phyloP scores from a whole-genome alignment of 2,113 vertebrate species.

The Zosterops hypoxanthus region DNA sequence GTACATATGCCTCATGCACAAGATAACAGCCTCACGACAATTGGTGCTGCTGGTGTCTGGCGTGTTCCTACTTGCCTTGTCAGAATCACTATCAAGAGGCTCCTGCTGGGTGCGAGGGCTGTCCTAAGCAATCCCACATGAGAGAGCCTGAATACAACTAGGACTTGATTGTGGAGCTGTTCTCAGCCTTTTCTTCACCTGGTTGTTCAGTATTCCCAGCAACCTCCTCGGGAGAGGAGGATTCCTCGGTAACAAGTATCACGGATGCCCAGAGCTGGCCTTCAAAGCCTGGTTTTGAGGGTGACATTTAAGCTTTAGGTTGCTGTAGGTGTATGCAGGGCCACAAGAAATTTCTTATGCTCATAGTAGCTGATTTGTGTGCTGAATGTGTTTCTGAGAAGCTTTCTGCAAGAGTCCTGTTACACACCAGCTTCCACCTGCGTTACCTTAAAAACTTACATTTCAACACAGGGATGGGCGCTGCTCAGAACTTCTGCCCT shows the following conservation, averaged over 20 bases:
- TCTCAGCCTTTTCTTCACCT: not conserved
- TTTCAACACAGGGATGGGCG: not conserved
- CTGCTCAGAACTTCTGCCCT: not conserved
- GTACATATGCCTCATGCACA: not conserved
- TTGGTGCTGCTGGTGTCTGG: not conserved
- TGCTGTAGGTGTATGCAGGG: not conserved
- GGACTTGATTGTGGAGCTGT: not conserved
- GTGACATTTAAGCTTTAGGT: not conserved
- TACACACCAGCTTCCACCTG: not conserved
- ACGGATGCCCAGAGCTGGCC: not conserved
- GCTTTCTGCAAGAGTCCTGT: not conserved
- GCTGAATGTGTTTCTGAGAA: not conserved
- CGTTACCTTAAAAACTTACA: not conserved
- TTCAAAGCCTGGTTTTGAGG: not conserved
- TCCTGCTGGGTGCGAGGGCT: conserved; percentile 3
- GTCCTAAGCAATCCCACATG: not conserved
- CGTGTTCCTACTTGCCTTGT: not conserved
- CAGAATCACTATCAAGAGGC: not conserved
- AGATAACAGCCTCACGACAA: conserved; percentile 10
- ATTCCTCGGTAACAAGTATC: rapidly evolving
- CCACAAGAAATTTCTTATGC: not conserved
- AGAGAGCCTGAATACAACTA: not conserved
- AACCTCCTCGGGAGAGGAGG: not conserved
- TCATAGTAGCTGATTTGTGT: not conserved
- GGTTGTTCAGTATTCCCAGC: not conserved